Evolutionary conservation across 2,113 vertebrate genomes (phyloP).

Genomic region (Odontesthes bonariensis): DNA sequence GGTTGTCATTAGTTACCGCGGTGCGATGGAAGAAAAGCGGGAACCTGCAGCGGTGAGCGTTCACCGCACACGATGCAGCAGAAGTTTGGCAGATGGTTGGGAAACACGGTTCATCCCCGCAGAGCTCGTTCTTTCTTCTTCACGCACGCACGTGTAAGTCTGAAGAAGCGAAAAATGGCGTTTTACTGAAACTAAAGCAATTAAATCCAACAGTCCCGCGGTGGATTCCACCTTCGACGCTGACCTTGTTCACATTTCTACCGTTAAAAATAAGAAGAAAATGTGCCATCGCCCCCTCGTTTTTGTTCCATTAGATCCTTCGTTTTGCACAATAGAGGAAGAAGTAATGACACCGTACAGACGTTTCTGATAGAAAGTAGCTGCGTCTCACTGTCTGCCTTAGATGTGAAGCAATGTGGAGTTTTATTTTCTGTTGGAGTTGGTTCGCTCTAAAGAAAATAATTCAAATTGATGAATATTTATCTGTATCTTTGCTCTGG

Average conservation of each 20-base stretch:
- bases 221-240: neutral
- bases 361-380: too few relatives aligned
- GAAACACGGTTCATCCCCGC: neutral
- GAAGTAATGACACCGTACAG: too few relatives aligned
- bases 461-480: too few relatives aligned
- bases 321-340: too few relatives aligned
- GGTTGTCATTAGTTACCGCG: conserved; percentile 27
- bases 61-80: neutral
- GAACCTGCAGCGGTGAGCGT: neutral
- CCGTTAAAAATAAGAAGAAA: neutral
- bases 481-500: too few relatives aligned
- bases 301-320: too few relatives aligned
- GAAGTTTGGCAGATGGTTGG: conserved; percentile 16
- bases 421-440: too few relatives aligned
- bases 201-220: neutral
- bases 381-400: too few relatives aligned
- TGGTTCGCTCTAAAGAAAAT: too few relatives aligned
- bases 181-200: neutral
- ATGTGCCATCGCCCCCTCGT: neutral
- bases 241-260: neutral
- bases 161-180: neutral
- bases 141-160: too few relatives aligned
- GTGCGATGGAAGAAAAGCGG: neutral
- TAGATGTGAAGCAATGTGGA: too few relatives aligned
- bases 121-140: neutral